Evolutionary conservation across 2,888 invertebrate species (phyloP), one percentile per base, ranked within the genome.

Genomic region (Leucoma salicis): DNA sequence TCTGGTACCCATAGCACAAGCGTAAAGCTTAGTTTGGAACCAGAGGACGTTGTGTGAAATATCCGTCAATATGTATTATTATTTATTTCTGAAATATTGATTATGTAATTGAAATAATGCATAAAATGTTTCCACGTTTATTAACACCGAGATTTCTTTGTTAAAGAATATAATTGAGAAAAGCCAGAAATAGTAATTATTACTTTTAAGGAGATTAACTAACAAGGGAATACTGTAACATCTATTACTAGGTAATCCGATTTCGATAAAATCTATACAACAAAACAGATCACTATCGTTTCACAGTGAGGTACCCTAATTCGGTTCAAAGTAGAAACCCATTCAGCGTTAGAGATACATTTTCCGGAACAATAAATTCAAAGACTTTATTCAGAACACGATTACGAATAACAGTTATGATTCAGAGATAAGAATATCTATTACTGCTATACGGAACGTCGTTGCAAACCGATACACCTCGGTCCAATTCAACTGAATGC

Each of bases 401-500:
- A 21, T 21, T 21, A 21, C 21, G 8, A 21, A 21, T 21, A 21
- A 21, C 6, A 21, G 2, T 8, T 21, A 21, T 21, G 8, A 21
- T 1, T 1, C 2, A 21, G 2, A 21, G 21, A 3, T 21, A 21
- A 21, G 6, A 21, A 2, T 21, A 8, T 21, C 21, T 21, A 4
- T 21, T 21, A 21, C 6, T 21, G 8, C 7, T 21, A 16, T 21
- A 4, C 21, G 1, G 6, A 1, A 2, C 6, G 21, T n/a, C 8
- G 2, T 27, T 63, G 66, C 58, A 58, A 65, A 68, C 61, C 59
- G 64, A 70, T 70, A 66, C 57, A 64, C 57, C 57, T 66, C 64
- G 66, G 73, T 74, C 71, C 69, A 66, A 70, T 70, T 73, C 55
- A 53, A 66, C 52, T 45, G 70, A 70, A 63, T 71, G 65, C 65